Percentiles rank a stretch among this genome's conserved stretches.
phyloP scores from a whole-genome alignment of 1,140 invertebrate genomes.

The Formica exsecta region DNA sequence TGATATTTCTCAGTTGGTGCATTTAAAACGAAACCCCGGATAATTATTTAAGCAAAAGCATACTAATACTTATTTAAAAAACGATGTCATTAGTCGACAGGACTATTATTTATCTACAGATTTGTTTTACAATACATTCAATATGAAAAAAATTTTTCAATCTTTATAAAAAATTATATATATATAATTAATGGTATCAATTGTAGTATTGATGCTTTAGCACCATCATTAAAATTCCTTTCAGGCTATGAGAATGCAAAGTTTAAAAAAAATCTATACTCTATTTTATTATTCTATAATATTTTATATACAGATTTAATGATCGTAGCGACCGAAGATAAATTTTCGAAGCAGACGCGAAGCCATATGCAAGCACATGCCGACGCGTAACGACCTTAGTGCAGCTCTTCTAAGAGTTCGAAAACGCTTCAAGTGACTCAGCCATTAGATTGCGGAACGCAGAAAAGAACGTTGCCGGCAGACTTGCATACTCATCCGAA shows the following conservation, averaged over 20 bases:
- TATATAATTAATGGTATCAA: too few relatives aligned
- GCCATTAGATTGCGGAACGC: slow-evolving; percentile 38
- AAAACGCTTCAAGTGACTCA: slow-evolving; percentile 56
- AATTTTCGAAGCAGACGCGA: slow-evolving; percentile 14
- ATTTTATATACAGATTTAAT: not conserved
- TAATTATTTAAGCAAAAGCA: slow-evolving; percentile 33
- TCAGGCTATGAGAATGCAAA: not conserved
- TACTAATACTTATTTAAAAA: slow-evolving; percentile 17
- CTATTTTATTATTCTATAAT: slow-evolving; percentile 17
- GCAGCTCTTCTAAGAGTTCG: slow-evolving; percentile 66
- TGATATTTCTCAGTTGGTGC: slow-evolving; percentile 34
- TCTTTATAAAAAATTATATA: not conserved
- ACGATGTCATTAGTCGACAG: not conserved
- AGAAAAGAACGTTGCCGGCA: too few relatives aligned
- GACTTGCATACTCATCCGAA: slow-evolving; percentile 54
- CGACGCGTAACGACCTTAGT: slow-evolving; percentile 28
- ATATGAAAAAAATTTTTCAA: not conserved
- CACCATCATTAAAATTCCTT: not conserved
- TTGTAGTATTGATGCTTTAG: not conserved
- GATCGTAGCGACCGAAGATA: not conserved
- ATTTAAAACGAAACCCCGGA: slow-evolving; percentile 12
- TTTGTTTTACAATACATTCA: too few relatives aligned
- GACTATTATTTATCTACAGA: not conserved
- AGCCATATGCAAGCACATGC: slow-evolving; percentile 40
- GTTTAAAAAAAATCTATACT: not conserved